These are phyloP conservation scores for Tetraodon nigroviridis DNA, from an alignment of 2,113 vertebrate species.

Conservation along the genomic window DNA sequence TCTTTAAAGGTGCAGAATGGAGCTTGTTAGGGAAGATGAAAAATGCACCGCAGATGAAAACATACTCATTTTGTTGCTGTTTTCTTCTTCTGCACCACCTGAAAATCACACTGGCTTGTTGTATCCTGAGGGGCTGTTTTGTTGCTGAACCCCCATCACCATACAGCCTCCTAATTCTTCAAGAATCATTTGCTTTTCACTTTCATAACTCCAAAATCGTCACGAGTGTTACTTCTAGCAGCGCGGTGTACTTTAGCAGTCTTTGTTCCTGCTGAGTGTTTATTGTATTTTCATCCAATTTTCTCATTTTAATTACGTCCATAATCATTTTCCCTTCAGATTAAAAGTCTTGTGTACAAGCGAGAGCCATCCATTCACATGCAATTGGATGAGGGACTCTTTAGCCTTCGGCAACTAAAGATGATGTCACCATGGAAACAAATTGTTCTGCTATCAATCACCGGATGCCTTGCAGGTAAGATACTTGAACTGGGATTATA, in stretches of 20 bases:
- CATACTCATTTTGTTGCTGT: conserved; percentile 52
- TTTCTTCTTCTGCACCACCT: conserved; percentile 49
- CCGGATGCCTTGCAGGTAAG: conserved; percentile 92
- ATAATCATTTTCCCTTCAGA: conserved; percentile 80
- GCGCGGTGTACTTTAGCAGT: conserved; percentile 30
- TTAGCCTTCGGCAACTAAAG: conserved; percentile 78
- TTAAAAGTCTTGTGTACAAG: conserved; percentile 78
- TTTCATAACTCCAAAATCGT: conserved; percentile 38
- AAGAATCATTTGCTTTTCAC: conserved; percentile 26
- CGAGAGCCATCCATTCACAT: conserved; percentile 69
- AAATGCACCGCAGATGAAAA: conserved; percentile 43
- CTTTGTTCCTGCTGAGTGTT: conserved; percentile 46
- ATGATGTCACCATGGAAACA: conserved; percentile 95
- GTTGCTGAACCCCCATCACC: conserved; percentile 1
- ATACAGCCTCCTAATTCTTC: conserved; percentile 4
- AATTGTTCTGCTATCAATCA: conserved; percentile 84
- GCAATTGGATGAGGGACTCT: conserved; percentile 74
- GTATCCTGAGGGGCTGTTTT: conserved; percentile 23
- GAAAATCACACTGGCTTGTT: conserved; percentile 17
- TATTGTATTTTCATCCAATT: conserved; percentile 65
- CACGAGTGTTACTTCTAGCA: conserved; percentile 30
- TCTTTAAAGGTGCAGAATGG: conserved; percentile 46
- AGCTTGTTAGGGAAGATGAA: conserved; percentile 59
- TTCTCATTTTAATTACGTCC: conserved; percentile 74
- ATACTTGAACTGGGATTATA: conserved; percentile 57